Evolutionary conservation across 35 echinoderm and acorn worm genomes (phyloP).

Genomic region (Chiridota heheva): DNA sequence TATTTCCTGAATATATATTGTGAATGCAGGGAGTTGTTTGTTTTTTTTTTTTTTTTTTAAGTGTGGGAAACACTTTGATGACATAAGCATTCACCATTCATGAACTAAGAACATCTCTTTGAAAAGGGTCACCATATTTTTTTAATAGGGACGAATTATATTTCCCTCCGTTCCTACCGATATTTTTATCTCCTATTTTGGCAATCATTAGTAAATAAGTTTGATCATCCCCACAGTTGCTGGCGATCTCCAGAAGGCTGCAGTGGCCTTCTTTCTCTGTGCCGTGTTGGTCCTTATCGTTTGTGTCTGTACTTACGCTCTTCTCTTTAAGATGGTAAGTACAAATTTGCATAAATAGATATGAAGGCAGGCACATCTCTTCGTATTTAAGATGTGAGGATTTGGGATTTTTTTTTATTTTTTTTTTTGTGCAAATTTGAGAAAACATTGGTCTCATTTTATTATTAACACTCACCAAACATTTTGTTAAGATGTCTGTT

Average conservation of each 20-base stretch:
- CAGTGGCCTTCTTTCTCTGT: constrained; percentile 79
- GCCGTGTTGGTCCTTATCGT: constrained; percentile 73
- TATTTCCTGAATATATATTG: too few relatives aligned
- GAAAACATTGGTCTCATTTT: too few relatives aligned
- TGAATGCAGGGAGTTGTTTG: too few relatives aligned
- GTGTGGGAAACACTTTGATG: too few relatives aligned
- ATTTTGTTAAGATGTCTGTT: too few relatives aligned
- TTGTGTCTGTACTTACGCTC: constrained; percentile 36
- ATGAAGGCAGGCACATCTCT: background rate
- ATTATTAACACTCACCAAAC: too few relatives aligned
- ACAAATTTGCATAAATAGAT: background rate
- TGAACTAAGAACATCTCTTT: too few relatives aligned
- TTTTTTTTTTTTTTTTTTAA: too few relatives aligned
- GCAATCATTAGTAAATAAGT: background rate
- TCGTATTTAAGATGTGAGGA: too few relatives aligned
- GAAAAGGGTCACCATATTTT: background rate
- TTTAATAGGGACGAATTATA: background rate
- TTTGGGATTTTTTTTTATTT: too few relatives aligned
- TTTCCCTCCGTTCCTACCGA: background rate
- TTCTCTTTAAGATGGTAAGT: constrained; percentile 80
- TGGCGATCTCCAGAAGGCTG: constrained; percentile 58
- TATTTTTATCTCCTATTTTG: background rate
- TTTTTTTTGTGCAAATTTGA: too few relatives aligned
- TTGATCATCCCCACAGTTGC: constrained; percentile 53
- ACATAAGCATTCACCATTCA: too few relatives aligned